These are phyloP conservation scores for Talpa occidentalis DNA, from an alignment of 2,113 vertebrate species.

Conservation along the genomic window DNA sequence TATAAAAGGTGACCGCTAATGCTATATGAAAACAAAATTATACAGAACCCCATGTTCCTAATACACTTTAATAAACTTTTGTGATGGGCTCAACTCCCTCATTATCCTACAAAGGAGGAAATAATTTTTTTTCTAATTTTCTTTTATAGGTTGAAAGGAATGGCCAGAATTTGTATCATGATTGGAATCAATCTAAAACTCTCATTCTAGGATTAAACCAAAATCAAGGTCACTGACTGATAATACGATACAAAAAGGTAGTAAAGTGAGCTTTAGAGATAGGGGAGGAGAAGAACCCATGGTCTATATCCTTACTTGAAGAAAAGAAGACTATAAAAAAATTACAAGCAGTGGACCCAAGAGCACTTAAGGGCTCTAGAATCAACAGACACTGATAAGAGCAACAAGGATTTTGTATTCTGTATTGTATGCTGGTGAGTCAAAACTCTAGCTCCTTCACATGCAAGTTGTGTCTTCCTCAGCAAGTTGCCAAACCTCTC, in stretches of 20 bases:
- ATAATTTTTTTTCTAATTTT: not conserved
- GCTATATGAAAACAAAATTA: slow-evolving; percentile 23
- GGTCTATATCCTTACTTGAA: not conserved
- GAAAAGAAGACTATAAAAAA: not conserved
- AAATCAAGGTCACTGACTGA: slow-evolving; percentile 31
- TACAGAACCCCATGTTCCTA: not conserved
- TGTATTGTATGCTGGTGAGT: not conserved
- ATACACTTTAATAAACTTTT: not conserved
- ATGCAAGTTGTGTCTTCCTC: not conserved
- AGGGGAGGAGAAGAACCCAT: not conserved
- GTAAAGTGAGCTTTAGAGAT: not conserved
- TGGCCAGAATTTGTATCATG: not conserved
- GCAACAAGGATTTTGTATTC: not conserved
- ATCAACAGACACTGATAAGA: not conserved
- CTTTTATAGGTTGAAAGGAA: slow-evolving; percentile 21
- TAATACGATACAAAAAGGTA: not conserved
- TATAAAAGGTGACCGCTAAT: not conserved
- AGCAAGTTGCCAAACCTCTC: not conserved
- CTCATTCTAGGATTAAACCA: slow-evolving; percentile 40
- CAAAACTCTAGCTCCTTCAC: slow-evolving; percentile 29
- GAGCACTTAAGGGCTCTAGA: not conserved
- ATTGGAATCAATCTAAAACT: not conserved
- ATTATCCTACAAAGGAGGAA: slow-evolving; percentile 1
- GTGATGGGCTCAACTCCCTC: not conserved
- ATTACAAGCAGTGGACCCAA: not conserved